Evolutionary conservation across 2,888 invertebrate genomes (phyloP), one percentile per base, ranked within the genome.

Genomic region (Drosophila koepferae): DNA sequence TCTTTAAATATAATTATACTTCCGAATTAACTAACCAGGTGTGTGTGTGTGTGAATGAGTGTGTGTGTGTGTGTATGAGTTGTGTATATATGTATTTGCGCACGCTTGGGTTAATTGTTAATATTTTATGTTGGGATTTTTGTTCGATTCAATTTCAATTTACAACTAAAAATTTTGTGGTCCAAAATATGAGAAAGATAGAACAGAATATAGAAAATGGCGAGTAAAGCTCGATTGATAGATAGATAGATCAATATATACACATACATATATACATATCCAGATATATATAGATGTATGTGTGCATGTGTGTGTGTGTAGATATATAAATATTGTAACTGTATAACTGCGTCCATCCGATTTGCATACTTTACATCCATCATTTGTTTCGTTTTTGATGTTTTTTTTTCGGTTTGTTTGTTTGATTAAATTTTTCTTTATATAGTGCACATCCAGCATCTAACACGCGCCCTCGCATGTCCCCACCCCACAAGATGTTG

Each of bases 131-230:
- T 28, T 55, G 16, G 16, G 16, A 4, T 41, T 54, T 66, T 80
- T 72, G 67, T 68, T 82, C 62, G 61, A 68, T 80, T 74, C 43
- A 63, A 56, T 65, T 74, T 31, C 44, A 76, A 76, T 69, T 67
- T 80, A 72, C 49, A 59, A 84, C 84, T 76, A 58, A 41, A 53
- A 85, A 87, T 84, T 84, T 84, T 74, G 87, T 23, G 69, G 36
- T 78, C 64, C 44, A 74, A 69, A 67, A 20, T 53, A 56, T 62
- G 55, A 43, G 40, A 38, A 62, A 72, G 23, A 72, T 49, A 49
- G 43, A 72, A 75, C 62, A 67, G 61, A 51, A 62, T 34, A 34
- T 61, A 65, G 62, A 75, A 75, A 62, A 75, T 64, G 49, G 54
- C 49, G 77, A 74, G 63, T 69, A 78, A 67, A 69, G 69, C 76